Conservation (phyloP, 2,888 invertebrate species). For the Clusia tigrina region DNA sequence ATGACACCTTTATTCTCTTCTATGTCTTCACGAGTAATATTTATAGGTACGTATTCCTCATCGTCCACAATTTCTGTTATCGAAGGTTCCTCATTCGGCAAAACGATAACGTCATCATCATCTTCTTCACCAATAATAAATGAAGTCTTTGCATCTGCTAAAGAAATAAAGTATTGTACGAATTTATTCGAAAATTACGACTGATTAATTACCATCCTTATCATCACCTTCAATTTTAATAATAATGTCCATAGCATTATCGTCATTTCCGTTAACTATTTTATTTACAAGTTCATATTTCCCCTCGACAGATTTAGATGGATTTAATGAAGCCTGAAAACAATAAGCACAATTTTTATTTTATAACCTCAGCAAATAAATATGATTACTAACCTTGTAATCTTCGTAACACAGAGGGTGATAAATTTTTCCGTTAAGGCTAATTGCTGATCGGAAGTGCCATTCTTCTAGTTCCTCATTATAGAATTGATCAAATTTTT, state of each 20-base stretch:
- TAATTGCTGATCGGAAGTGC: slow-evolving; percentile 87
- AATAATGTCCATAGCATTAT: slow-evolving; percentile 58
- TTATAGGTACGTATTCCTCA: slow-evolving; percentile 60
- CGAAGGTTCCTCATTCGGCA: slow-evolving; percentile 73
- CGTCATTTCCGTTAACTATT: slow-evolving; percentile 46
- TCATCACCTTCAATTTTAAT: slow-evolving; percentile 55
- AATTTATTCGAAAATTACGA: background rate
- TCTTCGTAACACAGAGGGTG: slow-evolving; percentile 93
- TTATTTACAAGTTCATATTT: slow-evolving; percentile 26
- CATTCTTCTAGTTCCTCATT: slow-evolving; percentile 98
- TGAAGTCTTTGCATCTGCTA: slow-evolving; percentile 19
- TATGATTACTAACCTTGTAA: slow-evolving; percentile 69
- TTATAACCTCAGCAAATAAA: background rate
- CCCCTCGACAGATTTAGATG: slow-evolving; percentile 40
- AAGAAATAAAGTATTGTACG: background rate
- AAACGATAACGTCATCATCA: slow-evolving; percentile 75
- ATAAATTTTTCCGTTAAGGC: slow-evolving; percentile 79
- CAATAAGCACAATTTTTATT: background rate
- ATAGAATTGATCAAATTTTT: slow-evolving; percentile 93
- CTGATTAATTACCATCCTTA: slow-evolving; percentile 30
- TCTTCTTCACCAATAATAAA: slow-evolving; percentile 55
- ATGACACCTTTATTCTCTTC: slow-evolving; percentile 35
- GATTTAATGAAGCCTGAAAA: slow-evolving; percentile 52
- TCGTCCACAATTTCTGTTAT: slow-evolving; percentile 67
- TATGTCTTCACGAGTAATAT: slow-evolving; percentile 46